Evolutionary conservation across 2,888 invertebrate genomes (phyloP), one percentile per base, ranked within the genome.

Genomic region (Clusia tigrina): DNA sequence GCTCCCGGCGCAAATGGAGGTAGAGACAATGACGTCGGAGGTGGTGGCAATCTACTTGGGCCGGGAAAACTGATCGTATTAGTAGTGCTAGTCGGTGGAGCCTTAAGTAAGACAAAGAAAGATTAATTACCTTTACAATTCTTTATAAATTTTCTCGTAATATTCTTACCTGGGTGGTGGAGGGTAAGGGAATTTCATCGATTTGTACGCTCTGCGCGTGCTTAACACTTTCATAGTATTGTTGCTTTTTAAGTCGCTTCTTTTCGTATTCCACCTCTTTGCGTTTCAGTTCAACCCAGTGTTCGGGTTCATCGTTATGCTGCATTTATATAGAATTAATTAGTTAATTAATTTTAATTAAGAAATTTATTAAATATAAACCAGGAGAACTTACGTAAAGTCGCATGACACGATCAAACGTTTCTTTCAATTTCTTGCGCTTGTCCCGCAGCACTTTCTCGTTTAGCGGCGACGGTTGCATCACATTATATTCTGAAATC

Each of bases 361-460:
- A 15, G 23, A 2, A 23, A 25, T 15, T 17, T 2, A 2, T 12
- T n/a, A 5, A 2, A 42, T 52, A 61, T 57, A 37, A 51, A 22
- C 9, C 24, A 37, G 32, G 60, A 58, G 23, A 42, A 91, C 92
- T 91, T 90, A 96, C 96, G 91, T 97, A 96, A 87, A 97, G 91
- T 84, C 93, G 91, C 81, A 96, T 88, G 38, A 98, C 96, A 77
- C 97, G 88, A 72, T 96, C 95, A 83, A 97, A 90, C 1, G 98
- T 98, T 82, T 98, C 98, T 83, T 93, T 90, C 38, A 98, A 86
- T 82, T 98, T 98, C 83, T 96, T 96, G 67, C 98, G 86, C 84
- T 98, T 98, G 78, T 98, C 98, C 82, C 96, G 94, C 55, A 98
- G 85, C 1, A 98, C 98, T 86, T 97, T 97, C 81, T 98, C 97